Conservation (phyloP, 2,888 invertebrate genomes). For the Nomada ruficornis region DNA sequence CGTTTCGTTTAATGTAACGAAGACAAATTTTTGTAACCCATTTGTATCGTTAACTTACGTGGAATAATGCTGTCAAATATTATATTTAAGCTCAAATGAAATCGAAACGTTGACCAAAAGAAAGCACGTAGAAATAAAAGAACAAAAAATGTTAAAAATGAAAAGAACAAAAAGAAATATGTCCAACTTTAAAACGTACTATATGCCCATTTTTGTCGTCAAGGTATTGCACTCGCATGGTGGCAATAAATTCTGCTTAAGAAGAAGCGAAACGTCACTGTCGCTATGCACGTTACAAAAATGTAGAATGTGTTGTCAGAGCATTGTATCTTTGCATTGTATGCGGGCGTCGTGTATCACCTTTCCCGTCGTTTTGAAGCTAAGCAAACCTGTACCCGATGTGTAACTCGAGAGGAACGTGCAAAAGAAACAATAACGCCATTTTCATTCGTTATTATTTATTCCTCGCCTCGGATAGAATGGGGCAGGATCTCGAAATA, state of each 20-base stretch:
- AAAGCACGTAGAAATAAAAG: not conserved
- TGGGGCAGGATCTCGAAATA: not conserved
- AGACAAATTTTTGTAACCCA: too few relatives aligned
- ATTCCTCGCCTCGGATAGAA: not conserved
- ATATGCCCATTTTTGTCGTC: not conserved
- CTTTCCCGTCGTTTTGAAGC: conserved; percentile 7
- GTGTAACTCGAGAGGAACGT: not conserved
- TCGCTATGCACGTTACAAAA: conserved; percentile 2
- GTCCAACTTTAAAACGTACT: too few relatives aligned
- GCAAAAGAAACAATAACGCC: conserved; percentile 5
- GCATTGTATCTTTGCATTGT: conserved; percentile 35
- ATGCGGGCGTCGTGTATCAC: conserved; percentile 36
- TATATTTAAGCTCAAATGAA: not conserved
- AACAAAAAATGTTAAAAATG: too few relatives aligned
- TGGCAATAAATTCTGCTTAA: conserved; percentile 22
- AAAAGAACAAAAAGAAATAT: not conserved
- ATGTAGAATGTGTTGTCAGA: conserved; percentile 25
- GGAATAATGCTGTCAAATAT: too few relatives aligned
- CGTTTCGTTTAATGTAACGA: too few relatives aligned
- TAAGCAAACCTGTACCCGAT: conserved; percentile 11
- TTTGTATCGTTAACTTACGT: too few relatives aligned
- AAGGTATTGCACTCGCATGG: not conserved
- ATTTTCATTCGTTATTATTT: not conserved
- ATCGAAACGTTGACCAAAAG: not conserved
- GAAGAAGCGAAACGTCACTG: not conserved